These are phyloP conservation scores for Camponotus vicinus DNA, from an alignment of 1,140 invertebrate species.

Conservation along the genomic window DNA sequence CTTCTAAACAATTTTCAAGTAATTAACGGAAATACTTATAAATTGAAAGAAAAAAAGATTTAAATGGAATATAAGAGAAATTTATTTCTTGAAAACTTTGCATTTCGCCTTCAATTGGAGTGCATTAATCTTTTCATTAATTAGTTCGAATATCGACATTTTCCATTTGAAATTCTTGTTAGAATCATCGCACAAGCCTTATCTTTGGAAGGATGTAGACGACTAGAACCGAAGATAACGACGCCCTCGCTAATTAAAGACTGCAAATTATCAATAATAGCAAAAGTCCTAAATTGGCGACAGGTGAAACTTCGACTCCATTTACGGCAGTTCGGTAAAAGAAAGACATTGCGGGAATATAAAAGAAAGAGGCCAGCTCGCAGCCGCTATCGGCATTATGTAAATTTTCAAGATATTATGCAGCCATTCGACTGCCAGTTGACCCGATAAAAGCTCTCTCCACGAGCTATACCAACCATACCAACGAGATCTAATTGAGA, in stretches of 20 bases:
- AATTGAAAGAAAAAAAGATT: constrained; percentile 47
- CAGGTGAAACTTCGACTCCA: constrained; percentile 63
- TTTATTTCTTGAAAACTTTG: constrained; percentile 34
- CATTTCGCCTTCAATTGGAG: constrained; percentile 4
- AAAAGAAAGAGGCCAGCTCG: constrained; percentile 45
- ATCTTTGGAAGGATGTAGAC: constrained; percentile 20
- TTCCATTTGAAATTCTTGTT: constrained; percentile 57
- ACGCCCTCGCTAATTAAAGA: constrained; percentile 62
- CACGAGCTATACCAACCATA: not conserved
- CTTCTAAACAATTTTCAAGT: constrained; percentile 46
- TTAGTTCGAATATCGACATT: constrained; percentile 26
- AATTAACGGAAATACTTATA: constrained; percentile 50
- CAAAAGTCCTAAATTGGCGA: constrained; percentile 60
- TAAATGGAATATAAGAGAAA: constrained; percentile 26
- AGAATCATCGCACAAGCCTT: not conserved
- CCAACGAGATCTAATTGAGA: constrained; percentile 46
- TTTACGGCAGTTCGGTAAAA: constrained; percentile 50
- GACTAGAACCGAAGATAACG: constrained; percentile 37
- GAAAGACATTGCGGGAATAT: constrained; percentile 39
- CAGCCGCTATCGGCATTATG: constrained; percentile 61
- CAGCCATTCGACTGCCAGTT: constrained; percentile 42
- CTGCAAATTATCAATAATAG: constrained; percentile 64
- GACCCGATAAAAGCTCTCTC: constrained; percentile 51
- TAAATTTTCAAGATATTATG: constrained; percentile 60
- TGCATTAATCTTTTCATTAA: constrained; percentile 55